Evolutionary conservation across 2,888 invertebrate genomes (phyloP), one percentile per base, ranked within the genome.

Genomic region (Opisthograptis luteolata): DNA sequence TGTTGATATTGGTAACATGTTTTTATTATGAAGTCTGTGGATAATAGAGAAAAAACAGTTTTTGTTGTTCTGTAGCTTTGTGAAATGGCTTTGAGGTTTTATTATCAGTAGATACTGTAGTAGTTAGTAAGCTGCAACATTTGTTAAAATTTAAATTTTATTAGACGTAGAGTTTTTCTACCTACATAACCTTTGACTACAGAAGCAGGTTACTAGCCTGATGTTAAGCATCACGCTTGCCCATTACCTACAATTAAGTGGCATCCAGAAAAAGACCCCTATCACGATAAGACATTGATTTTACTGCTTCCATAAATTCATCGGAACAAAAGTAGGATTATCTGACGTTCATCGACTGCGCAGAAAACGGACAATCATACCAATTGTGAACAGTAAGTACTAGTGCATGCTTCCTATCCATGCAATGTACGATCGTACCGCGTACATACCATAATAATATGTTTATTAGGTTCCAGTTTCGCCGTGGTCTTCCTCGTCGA

Each of bases 391-490:
- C 28, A 40, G 13, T 35, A 44, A 40, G 13, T 35, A 44, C 36
- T 46, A 10, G 12, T 25, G 10, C 22, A n/a, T 40, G 50, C 42
- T 52, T 58, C 55, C n/a, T n/a, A n/a, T n/a, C n/a, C 44, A 41
- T 56, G 51, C 55, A 52, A 43, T 55, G 45, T 49, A 42, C 51
- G 15, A 41, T 50, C 48, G 43, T 49, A 48, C 70, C 66, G 40
- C 51, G 15, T 41, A 48, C 48, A 41, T 49, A 48, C 70, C 66
- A 70, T 71, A 65, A 68, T 65, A 64, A 46, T 62, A 70, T 62
- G 63, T 64, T 62, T 65, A 72, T 69, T 59, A 62, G 57, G 15
- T 30, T 48, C 17, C 15, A 17, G 37, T 8, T 27, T 27, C 15
- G 25, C 37, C 5, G 28, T 22, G 14, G 9, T 25, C 32, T 24